Conservation (phyloP, 2,888 invertebrate species). For the Calephelis perditalis region DNA sequence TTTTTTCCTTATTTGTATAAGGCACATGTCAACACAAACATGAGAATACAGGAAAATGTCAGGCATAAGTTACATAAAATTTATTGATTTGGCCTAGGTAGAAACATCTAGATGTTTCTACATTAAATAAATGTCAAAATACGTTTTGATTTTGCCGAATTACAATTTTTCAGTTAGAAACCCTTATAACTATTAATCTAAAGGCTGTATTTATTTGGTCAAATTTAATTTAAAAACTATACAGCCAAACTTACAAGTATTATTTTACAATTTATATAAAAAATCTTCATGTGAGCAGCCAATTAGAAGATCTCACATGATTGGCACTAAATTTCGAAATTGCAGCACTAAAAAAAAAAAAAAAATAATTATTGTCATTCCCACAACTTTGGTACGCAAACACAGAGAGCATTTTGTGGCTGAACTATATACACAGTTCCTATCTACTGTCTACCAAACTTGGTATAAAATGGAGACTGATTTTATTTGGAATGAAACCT, state of each 20-base stretch:
- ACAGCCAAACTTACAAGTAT: conserved; percentile 15
- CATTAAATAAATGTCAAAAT: too few species aligned
- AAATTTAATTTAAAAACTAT: neutral
- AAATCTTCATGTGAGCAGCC: conserved; percentile 14
- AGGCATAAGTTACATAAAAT: too few species aligned
- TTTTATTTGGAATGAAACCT: neutral
- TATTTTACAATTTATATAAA: conserved; percentile 13
- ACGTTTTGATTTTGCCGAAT: too few species aligned
- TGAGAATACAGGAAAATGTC: too few species aligned
- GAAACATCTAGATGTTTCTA: too few species aligned
- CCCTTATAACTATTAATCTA: too few species aligned
- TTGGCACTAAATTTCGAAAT: conserved; percentile 33
- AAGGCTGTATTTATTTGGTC: too few species aligned
- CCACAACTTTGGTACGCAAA: conserved; percentile 51
- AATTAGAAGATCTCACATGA: conserved; percentile 22
- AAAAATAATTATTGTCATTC: conserved; percentile 57
- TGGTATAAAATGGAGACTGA: neutral
- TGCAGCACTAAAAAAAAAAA: conserved; percentile 26
- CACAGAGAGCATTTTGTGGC: conserved; percentile 5
- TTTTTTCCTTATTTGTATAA: too few species aligned
- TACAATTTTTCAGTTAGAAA: too few species aligned
- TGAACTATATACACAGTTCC: conserved; percentile 12
- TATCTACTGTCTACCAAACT: neutral
- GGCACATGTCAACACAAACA: too few species aligned
- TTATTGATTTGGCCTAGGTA: too few species aligned